These are phyloP conservation scores for Falcunculus frontatus DNA, from an alignment of 2,113 vertebrate genomes.

Conservation along the genomic window DNA sequence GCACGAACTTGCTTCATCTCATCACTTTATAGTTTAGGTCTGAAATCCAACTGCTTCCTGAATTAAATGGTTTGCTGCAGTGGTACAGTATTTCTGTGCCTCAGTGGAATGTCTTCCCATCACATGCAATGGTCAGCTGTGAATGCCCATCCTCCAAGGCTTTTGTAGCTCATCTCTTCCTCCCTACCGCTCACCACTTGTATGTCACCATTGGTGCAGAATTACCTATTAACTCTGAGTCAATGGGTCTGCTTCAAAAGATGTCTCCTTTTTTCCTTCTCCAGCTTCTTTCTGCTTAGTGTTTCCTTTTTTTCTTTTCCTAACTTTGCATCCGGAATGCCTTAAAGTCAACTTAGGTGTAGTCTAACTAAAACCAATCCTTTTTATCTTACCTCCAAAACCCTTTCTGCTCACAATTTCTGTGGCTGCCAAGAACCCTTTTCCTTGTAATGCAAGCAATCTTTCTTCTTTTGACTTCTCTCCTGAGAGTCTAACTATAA, in stretches of 20 bases:
- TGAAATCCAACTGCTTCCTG: neutral
- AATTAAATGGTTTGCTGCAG: neutral
- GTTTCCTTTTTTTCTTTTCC: neutral
- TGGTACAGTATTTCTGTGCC: neutral
- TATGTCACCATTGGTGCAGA: neutral
- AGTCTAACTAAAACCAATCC: neutral
- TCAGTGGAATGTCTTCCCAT: neutral
- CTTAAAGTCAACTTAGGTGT: neutral
- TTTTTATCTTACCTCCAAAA: neutral
- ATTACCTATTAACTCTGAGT: neutral
- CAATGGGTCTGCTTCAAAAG: neutral
- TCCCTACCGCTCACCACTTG: accelerated
- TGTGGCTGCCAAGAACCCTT: neutral
- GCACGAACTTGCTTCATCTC: neutral
- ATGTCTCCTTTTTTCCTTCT: neutral
- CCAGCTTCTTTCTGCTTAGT: neutral
- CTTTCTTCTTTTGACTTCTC: neutral
- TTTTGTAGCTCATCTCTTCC: neutral
- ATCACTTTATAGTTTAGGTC: neutral
- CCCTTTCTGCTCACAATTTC: neutral
- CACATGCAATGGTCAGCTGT: neutral
- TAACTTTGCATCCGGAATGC: neutral
- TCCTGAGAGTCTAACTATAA: neutral
- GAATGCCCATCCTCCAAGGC: neutral
- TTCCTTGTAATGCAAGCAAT: neutral